Evolutionary conservation across 2,797 vertebrate genomes (phyloP).

Genomic region (Enteromius afrohamiltoni): DNA sequence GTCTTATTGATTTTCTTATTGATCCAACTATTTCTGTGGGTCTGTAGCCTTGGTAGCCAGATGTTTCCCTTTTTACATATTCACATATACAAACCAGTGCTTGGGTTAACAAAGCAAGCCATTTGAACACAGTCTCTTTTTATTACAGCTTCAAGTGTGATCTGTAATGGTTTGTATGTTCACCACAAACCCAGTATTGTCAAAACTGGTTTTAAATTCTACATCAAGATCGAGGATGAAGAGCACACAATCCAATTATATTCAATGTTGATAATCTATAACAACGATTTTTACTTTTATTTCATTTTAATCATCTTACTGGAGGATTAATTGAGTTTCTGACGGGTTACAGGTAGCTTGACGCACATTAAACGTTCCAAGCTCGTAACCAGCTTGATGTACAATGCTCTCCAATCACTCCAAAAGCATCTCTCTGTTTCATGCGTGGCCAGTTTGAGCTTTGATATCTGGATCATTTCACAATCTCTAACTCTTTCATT

Average conservation of each 20-base stretch:
- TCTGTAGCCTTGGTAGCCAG: conserved; percentile 10
- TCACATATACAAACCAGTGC: neutral
- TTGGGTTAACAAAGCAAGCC: neutral
- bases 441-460: conserved; percentile 24
- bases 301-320: conserved; percentile 11
- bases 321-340: neutral
- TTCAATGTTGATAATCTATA: neutral
- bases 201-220: neutral
- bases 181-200: neutral
- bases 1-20: conserved; percentile 52
- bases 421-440: conserved; percentile 15
- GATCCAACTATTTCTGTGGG: conserved; percentile 17
- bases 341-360: neutral
- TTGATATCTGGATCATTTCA: neutral
- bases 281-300: neutral
- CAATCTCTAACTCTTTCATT: neutral
- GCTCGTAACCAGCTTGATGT: neutral
- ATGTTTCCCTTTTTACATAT: conserved; percentile 14
- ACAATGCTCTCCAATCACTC: conserved; percentile 8
- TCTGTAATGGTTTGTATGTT: neutral
- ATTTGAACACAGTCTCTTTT: neutral
- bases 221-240: neutral
- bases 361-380: neutral
- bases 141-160: neutral
- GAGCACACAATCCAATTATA: neutral